Evolutionary conservation across 1,140 invertebrate species (phyloP), one percentile per base, ranked within the genome.

Genomic region (Drosophila azteca): DNA sequence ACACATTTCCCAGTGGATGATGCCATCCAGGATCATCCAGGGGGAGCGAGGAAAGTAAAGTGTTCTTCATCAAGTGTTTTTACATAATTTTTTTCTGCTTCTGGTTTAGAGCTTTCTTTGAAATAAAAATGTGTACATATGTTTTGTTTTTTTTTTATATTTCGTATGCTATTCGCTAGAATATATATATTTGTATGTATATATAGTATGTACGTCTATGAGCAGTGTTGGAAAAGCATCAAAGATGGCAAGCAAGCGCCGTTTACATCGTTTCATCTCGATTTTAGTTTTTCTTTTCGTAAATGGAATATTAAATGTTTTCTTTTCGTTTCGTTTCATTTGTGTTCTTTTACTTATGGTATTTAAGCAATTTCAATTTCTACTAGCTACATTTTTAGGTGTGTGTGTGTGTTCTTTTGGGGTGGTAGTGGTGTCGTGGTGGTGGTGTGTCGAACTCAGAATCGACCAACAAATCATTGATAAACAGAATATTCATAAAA

Each of bases 351-450:
- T 60, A 55, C 70, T 79, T 66, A 61, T 13, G 61, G 76, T 77
- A 69, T 66, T 79, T 77, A 88, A 89, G 84, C 84, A 89, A 89
- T 77, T 88, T 65, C 59, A 88, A 88, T 89, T 88, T 89, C 76
- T 89, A 89, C 84, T 88, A 89, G 65, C 84, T 89, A 84, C 84
- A 44, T 72, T 80, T 89, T 75, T 77, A 43, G 50, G 41, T 66
- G 35, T 39, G 31, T 35, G 31, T 35, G 31, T 31, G 11, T 39
- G 11, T 39, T 39, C 3, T 39, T 39, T 39, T 4, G 35, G 11
- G 35, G 13, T 39, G 35, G 35, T 39, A 39, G 31, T 35, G 31
- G 31, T 35, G 29, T 31, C 6, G 29, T 31, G 29, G 6, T 31
- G 6, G 29, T 7, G 64, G 64, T 44, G 20, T 31, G 26, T 15